These are phyloP conservation scores for Tetramorium simillimum DNA, from an alignment of 1,140 invertebrate species.

Conservation along the genomic window DNA sequence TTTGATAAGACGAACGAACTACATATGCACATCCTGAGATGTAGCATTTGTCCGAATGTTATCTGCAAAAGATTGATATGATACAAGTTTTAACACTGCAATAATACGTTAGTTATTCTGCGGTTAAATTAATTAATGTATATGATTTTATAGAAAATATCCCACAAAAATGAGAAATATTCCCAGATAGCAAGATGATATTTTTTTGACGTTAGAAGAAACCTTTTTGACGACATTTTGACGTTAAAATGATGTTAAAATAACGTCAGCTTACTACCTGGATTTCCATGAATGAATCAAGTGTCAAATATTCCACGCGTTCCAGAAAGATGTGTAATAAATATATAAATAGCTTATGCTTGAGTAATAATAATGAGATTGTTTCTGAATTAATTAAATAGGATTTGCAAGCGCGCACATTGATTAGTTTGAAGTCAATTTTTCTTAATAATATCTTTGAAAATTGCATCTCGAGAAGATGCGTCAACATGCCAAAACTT, in stretches of 20 bases:
- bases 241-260: too few species aligned
- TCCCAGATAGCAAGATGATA: too few species aligned
- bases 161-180: not conserved
- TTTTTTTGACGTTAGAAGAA: too few species aligned
- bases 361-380: not conserved
- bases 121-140: not conserved
- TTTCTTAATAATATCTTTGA: not conserved
- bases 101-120: conserved; percentile 6
- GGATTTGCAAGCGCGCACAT: not conserved
- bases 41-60: not conserved
- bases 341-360: not conserved
- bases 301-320: not conserved
- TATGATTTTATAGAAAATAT: not conserved
- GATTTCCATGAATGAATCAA: not conserved
- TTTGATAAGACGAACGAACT: conserved; percentile 32
- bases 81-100: not conserved
- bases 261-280: too few species aligned
- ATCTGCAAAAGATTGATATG: not conserved
- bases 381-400: not conserved
- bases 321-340: not conserved
- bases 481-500: not conserved
- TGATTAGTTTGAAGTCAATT: not conserved
- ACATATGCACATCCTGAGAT: not conserved
- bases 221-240: too few species aligned
- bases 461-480: not conserved